Evolutionary conservation across 1,140 invertebrate genomes (phyloP).

Genomic region (Calosoma granatense): DNA sequence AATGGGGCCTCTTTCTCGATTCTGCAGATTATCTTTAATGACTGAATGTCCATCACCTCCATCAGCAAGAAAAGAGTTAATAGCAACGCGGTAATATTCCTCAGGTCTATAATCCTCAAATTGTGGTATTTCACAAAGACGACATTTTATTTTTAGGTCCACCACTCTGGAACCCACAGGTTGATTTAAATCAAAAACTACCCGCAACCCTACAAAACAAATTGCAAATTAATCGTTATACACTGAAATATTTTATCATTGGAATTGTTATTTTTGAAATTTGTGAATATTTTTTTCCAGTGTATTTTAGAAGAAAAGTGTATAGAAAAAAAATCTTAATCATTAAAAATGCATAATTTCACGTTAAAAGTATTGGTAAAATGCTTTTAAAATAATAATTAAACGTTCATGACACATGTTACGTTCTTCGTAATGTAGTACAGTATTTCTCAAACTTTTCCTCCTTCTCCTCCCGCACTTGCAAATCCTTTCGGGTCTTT

Average conservation of each 20-base stretch:
- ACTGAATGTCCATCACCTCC: conserved; percentile 56
- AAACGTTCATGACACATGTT: too few species aligned
- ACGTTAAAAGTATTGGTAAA: background rate
- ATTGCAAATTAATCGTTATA: conserved; percentile 7
- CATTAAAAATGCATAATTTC: background rate
- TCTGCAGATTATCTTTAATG: conserved; percentile 23
- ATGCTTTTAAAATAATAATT: background rate
- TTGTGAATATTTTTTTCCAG: too few species aligned
- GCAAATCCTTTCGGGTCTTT: too few species aligned
- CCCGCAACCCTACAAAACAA: conserved; percentile 32
- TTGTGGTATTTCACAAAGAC: conserved; percentile 50
- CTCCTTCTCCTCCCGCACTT: too few species aligned
- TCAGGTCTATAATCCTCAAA: conserved; percentile 42
- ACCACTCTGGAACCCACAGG: conserved; percentile 46
- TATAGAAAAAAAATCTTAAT: background rate
- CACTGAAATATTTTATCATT: background rate
- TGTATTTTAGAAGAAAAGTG: too few species aligned
- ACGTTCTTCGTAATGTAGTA: too few species aligned
- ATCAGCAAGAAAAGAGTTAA: conserved; percentile 48
- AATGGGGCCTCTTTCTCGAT: conserved; percentile 18
- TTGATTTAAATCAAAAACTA: conserved; percentile 39
- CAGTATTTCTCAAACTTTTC: too few species aligned
- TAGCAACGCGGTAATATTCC: conserved; percentile 48
- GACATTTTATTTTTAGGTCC: conserved; percentile 46
- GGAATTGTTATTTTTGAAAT: too few species aligned